These are phyloP conservation scores for Hormaphis cornu DNA, from an alignment of 1,140 invertebrate species.

Conservation along the genomic window DNA sequence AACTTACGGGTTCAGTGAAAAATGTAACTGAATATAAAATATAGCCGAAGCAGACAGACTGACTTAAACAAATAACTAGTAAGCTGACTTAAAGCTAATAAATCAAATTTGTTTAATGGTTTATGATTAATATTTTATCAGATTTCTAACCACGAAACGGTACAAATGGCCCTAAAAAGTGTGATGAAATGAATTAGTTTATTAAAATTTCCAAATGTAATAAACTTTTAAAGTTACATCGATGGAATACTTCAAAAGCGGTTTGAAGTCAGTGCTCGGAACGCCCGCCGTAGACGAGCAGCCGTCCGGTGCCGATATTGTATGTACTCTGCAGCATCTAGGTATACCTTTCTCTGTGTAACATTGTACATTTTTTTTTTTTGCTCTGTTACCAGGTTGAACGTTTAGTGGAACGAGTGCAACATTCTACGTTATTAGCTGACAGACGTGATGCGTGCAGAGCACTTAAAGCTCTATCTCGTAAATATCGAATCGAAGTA, in stretches of 20 bases:
- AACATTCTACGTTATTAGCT: conserved; percentile 84
- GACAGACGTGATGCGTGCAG: conserved; percentile 93
- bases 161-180: too few species aligned
- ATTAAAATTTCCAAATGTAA: background rate
- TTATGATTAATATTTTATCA: too few species aligned
- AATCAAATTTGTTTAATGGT: too few species aligned
- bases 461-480: conserved; percentile 85
- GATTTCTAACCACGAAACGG: too few species aligned
- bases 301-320: conserved; percentile 72
- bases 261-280: conserved; percentile 82
- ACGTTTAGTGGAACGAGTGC: conserved; percentile 79
- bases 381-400: conserved; percentile 63
- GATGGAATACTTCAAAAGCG: conserved; percentile 82
- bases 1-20: too few species aligned
- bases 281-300: conserved; percentile 60
- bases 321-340: conserved; percentile 45
- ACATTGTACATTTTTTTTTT: conserved; percentile 21
- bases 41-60: too few species aligned
- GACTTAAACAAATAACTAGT: too few species aligned
- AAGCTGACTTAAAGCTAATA: too few species aligned
- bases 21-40: too few species aligned
- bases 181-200: too few species aligned
- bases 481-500: conserved; percentile 88
- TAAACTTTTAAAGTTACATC: background rate
- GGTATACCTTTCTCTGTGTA: background rate